These are phyloP conservation scores for Bryconaethiops microstoma DNA, from an alignment of 2,797 vertebrate species.

Conservation along the genomic window DNA sequence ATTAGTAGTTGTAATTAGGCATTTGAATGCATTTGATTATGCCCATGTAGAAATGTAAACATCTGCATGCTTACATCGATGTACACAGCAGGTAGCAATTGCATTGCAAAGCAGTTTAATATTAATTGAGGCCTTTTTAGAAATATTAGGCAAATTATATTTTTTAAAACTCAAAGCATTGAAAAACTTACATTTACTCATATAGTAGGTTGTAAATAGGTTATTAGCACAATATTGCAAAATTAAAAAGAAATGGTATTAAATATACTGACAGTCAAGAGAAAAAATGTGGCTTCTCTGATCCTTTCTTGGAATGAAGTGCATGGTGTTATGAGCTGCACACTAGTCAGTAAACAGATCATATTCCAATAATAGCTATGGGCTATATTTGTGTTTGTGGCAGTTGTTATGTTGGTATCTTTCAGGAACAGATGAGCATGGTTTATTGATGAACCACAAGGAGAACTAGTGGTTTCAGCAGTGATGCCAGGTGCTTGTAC, in stretches of 20 bases:
- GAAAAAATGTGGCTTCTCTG: background rate
- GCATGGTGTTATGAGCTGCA: conserved; percentile 20
- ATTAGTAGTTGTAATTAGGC: conserved; percentile 9
- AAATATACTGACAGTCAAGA: background rate
- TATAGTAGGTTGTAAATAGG: background rate
- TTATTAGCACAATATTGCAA: background rate
- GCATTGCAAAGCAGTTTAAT: background rate
- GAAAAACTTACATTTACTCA: background rate
- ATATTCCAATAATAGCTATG: conserved; percentile 8
- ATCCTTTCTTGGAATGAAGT: conserved; percentile 1
- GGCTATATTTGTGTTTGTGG: conserved; percentile 19
- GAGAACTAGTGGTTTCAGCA: conserved; percentile 10
- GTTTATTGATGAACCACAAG: conserved; percentile 13
- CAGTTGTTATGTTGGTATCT: conserved; percentile 40
- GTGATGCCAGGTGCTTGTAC: background rate
- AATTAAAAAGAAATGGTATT: conserved; percentile 2
- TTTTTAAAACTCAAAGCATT: background rate
- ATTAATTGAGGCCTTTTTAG: too few species aligned
- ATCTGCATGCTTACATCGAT: background rate
- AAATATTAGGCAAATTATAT: background rate
- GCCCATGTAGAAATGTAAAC: background rate
- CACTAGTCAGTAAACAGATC: conserved; percentile 14
- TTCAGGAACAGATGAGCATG: conserved; percentile 32
- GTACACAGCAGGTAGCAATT: background rate
- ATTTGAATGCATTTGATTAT: conserved; percentile 20